Evolutionary conservation across 2,113 vertebrate species (phyloP).

Genomic region (Zapornia atra): DNA sequence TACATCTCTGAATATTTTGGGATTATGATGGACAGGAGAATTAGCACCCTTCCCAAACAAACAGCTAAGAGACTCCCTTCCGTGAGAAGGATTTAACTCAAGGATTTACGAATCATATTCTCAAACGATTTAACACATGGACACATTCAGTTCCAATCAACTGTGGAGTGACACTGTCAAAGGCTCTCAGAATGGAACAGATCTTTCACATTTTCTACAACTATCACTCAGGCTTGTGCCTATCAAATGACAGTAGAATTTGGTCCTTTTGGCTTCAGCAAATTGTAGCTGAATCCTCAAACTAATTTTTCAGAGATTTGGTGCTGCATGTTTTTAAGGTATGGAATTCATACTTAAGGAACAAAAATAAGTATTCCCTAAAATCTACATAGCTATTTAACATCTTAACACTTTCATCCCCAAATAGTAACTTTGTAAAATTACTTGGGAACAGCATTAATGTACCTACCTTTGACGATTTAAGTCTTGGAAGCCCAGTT

Average conservation of each 20-base stretch:
- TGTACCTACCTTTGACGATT: conserved; percentile 89
- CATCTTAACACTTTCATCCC: conserved; percentile 66
- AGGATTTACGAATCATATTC: not conserved
- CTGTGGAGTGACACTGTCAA: not conserved
- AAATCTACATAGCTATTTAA: conserved; percentile 30
- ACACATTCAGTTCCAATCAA: not conserved
- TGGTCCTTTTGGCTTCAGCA: conserved; percentile 2
- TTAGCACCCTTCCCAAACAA: conserved; percentile 52
- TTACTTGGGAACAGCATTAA: conserved; percentile 81
- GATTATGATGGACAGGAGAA: not conserved
- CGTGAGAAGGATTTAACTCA: not conserved
- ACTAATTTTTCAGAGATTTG: not conserved
- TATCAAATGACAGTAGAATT: not conserved
- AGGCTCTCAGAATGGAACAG: not conserved
- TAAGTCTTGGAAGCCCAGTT: conserved; percentile 89
- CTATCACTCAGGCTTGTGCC: not conserved
- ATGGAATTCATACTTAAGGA: not conserved
- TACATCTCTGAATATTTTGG: not conserved
- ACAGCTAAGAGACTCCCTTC: not conserved
- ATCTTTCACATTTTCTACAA: not conserved
- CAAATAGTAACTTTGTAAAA: conserved; percentile 72
- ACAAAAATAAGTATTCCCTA: conserved; percentile 34
- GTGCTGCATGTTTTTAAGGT: not conserved
- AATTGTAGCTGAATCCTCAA: conserved; percentile 26
- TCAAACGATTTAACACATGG: not conserved